Evolutionary conservation across 2,113 vertebrate species (phyloP), one percentile per base, ranked within the genome.

Genomic region (Nyctibius bracteatus): DNA sequence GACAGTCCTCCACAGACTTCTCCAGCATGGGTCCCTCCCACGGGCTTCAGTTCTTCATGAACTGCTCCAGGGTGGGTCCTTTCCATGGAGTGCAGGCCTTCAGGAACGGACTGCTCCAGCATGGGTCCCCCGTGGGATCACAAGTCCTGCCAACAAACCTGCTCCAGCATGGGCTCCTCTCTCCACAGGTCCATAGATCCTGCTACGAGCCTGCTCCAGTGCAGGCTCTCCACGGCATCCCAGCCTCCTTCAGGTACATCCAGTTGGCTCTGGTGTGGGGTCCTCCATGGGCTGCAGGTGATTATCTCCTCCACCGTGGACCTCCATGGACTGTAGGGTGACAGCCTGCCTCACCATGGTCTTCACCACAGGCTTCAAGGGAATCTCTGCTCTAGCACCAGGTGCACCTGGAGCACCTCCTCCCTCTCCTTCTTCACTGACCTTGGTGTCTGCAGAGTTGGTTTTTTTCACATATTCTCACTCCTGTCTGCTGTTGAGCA

Each of bases 251-350:
- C 12, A 9, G 33, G 6, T 27, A 37, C n/a, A n/a, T 9, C 25
- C n/a, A 37, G 21, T 24, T 63, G 27, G 27, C 21, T 63, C 43
- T 0, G 0, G 18, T 0, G 2, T 44, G 22, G 16, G 8, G 7
- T 57, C 17, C 18, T 93, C 9, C 47, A 39, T 3, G 3, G 31
- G 6, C 37, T 61, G 12, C 21, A 55, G n/a, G n/a, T n/a, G n/a
- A n/a, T n/a, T n/a, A n/a, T n/a, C n/a, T n/a, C n/a, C n/a, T n/a
- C n/a, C n/a, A n/a, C n/a, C n/a, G n/a, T n/a, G n/a, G n/a, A n/a
- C 17, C 18, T 93, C 9, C 47, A 39, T 3, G 3, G 31, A 5
- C 37, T 61, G 12, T 18, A 55, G 37, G 15, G 31, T 17, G 9
- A 47, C 15, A 18, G 41, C 66, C n/a, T 57, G 30, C 21, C 61